phyloP scores from a whole-genome alignment of 2,113 vertebrate genomes.

The Australoheros scitulus region DNA sequence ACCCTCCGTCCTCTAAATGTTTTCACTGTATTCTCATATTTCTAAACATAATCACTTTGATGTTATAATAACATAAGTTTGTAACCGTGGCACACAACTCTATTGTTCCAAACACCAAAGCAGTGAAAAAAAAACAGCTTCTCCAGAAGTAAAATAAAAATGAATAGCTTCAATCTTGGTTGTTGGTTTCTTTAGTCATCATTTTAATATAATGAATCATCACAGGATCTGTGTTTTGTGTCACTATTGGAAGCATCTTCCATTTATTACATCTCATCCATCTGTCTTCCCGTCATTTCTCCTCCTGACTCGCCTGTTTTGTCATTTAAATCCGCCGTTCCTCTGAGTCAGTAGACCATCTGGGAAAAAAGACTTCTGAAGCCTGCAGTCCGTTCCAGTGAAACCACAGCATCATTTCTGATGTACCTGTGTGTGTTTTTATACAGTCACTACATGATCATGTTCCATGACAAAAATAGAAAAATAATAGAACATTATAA shows the following conservation, averaged over 20 bases:
- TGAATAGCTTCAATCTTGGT: not conserved
- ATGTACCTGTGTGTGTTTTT: conserved; percentile 15
- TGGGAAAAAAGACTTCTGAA: conserved; percentile 48
- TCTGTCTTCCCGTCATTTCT: conserved; percentile 7
- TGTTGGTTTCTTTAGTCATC: not conserved
- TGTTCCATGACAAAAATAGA: conserved; percentile 11
- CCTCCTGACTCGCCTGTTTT: conserved; percentile 28
- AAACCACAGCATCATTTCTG: conserved; percentile 22
- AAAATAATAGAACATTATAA: conserved; percentile 27
- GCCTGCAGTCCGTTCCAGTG: conserved; percentile 27
- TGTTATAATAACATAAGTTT: conserved; percentile 23
- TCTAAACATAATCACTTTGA: conserved; percentile 49
- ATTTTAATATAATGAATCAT: conserved; percentile 13
- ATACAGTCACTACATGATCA: not conserved
- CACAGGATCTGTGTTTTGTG: conserved; percentile 15
- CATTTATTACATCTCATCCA: conserved; percentile 32
- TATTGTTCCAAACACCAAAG: not conserved
- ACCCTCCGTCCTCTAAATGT: not conserved
- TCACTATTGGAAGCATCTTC: conserved; percentile 21
- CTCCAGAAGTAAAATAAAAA: conserved; percentile 1
- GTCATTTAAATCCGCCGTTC: conserved; percentile 39
- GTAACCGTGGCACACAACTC: not conserved
- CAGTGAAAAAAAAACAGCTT: not conserved
- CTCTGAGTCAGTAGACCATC: conserved; percentile 34
- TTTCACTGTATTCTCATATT: conserved; percentile 27